phyloP scores from a whole-genome alignment of 1,140 invertebrate genomes.

The Ephestia elutella region DNA sequence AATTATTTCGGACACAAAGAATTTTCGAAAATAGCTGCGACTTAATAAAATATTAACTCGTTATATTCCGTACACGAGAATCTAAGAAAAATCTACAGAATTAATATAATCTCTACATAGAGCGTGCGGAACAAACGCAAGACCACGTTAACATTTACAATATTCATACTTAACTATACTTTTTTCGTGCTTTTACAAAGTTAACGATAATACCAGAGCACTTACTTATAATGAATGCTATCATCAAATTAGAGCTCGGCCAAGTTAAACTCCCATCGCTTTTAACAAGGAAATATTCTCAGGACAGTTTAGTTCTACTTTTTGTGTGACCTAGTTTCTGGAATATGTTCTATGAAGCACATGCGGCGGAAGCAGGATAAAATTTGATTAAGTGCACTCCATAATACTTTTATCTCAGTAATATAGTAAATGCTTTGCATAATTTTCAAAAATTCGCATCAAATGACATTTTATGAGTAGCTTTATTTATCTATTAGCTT shows the following conservation, averaged over 20 bases:
- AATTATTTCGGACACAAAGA: constrained; percentile 29
- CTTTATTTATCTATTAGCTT: too few relatives aligned
- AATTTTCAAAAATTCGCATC: too few relatives aligned
- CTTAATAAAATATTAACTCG: background rate
- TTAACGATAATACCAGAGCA: background rate
- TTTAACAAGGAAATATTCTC: background rate
- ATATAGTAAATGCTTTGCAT: too few relatives aligned
- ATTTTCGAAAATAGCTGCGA: background rate
- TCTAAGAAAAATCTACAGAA: too few relatives aligned
- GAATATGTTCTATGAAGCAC: background rate
- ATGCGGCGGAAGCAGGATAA: background rate
- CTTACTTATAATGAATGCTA: background rate
- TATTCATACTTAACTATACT: background rate
- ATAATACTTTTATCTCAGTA: too few relatives aligned
- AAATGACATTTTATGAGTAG: too few relatives aligned
- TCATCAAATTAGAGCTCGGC: background rate
- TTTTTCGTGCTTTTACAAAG: background rate
- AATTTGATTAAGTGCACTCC: background rate
- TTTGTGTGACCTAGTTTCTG: background rate
- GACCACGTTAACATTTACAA: too few relatives aligned
- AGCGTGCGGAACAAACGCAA: too few relatives aligned
- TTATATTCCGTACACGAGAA: background rate
- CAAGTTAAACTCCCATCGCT: background rate
- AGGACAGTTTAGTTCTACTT: background rate
- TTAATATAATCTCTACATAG: too few relatives aligned